Evolutionary conservation across 2,797 vertebrate species (phyloP).

Genomic region (Natrix natrix): DNA sequence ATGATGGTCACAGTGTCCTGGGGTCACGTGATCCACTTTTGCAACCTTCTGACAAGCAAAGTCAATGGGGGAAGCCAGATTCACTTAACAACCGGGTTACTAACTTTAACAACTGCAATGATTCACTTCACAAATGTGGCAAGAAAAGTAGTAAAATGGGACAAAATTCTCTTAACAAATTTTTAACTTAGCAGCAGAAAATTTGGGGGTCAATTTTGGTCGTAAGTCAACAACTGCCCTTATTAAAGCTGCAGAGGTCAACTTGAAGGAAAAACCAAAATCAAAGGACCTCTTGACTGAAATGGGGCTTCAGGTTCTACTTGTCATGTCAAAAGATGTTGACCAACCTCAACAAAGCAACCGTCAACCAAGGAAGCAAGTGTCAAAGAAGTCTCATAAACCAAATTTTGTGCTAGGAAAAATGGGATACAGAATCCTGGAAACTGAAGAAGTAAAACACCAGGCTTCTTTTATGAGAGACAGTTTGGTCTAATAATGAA

Average conservation of each 20-base stretch:
- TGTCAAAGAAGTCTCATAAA: not conserved
- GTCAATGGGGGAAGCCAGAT: too few relatives aligned
- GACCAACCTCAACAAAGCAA: not conserved
- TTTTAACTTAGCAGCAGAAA: too few relatives aligned
- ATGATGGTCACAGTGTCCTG: too few relatives aligned
- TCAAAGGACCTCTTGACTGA: not conserved
- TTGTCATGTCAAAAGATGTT: not conserved
- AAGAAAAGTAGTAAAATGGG: too few relatives aligned
- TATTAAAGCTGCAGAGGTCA: not conserved
- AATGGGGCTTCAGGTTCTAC: not conserved
- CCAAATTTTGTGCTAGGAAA: not conserved
- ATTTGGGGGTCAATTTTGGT: too few relatives aligned
- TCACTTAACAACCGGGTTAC: too few relatives aligned
- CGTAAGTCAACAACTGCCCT: too few relatives aligned
- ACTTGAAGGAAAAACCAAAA: not conserved
- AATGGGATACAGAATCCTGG: not conserved
- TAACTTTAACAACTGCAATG: too few relatives aligned
- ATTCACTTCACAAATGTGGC: too few relatives aligned
- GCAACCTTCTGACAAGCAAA: too few relatives aligned
- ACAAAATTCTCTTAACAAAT: too few relatives aligned
- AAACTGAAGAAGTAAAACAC: not conserved
- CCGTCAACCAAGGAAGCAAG: not conserved
- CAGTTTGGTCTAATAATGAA: not conserved
- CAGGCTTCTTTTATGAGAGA: not conserved
- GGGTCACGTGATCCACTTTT: too few relatives aligned